Percentiles rank a stretch among this genome's conserved stretches.
Conservation (phyloP, 2,113 vertebrate species). For the Anser brachyrhynchus region DNA sequence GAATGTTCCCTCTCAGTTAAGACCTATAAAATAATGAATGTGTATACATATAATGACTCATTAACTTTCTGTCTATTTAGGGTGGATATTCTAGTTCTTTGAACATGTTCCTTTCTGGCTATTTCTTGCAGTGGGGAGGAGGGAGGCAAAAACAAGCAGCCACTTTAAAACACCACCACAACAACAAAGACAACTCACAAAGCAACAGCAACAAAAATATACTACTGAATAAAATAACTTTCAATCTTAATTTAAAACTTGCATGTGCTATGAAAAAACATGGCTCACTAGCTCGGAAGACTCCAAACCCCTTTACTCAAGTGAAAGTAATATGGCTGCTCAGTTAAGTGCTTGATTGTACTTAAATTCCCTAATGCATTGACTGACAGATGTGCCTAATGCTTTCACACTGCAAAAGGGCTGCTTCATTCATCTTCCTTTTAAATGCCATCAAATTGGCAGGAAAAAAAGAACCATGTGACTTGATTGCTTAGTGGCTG, state of each 20-base stretch:
- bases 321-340: conserved; percentile 52
- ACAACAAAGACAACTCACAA: neutral
- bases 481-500: conserved; percentile 4
- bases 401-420: neutral
- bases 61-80: neutral
- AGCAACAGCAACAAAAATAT: neutral
- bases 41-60: neutral
- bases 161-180: neutral
- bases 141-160: neutral
- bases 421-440: conserved; percentile 8
- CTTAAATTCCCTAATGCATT: conserved; percentile 16
- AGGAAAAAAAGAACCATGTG: neutral
- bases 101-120: neutral
- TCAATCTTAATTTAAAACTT: neutral
- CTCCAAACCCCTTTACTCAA: conserved; percentile 22
- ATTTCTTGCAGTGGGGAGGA: accelerated
- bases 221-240: neutral
- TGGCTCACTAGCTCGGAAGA: neutral
- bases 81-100: neutral
- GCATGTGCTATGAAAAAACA: neutral
- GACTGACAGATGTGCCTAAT: conserved; percentile 26
- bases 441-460: conserved; percentile 17
- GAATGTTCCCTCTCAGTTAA: neutral
- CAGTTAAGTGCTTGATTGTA: conserved; percentile 46
- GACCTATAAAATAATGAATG: neutral